Percentiles rank a stretch among this genome's conserved stretches.
Evolutionary conservation across 2,113 vertebrate species (phyloP).

Genomic region (Corapipo altera): DNA sequence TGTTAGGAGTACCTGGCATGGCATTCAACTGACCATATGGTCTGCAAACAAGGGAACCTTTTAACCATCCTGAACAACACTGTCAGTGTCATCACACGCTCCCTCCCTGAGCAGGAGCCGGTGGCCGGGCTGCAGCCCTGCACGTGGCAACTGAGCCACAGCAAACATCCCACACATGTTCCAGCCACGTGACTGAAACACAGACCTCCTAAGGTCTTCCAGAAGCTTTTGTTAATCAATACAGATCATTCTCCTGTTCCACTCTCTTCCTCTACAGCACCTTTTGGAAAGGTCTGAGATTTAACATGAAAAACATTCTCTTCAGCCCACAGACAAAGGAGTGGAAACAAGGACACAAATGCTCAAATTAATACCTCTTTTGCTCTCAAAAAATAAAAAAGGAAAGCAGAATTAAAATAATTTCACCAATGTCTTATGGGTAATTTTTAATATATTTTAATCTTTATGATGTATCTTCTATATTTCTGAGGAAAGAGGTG

Average conservation of each 20-base stretch:
- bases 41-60: not conserved
- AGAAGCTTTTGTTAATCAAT: not conserved
- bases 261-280: not conserved
- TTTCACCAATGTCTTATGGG: not conserved
- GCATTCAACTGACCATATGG: not conserved
- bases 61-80: not conserved
- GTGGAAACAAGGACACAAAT: not conserved
- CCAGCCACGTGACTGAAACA: not conserved
- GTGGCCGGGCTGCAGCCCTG: not conserved
- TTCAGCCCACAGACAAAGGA: not conserved
- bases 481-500: not conserved
- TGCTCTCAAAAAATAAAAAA: not conserved
- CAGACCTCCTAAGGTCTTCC: not conserved
- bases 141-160: not conserved
- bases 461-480: not conserved
- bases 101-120: not conserved
- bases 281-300: not conserved
- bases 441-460: not conserved
- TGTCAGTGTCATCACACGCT: accelerated
- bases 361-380: not conserved
- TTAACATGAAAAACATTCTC: not conserved
- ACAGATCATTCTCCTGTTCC: not conserved
- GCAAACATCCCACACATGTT: not conserved
- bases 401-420: not conserved
- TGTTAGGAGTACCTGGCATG: not conserved